Base-by-base conservation (phyloP, 1,140 invertebrate genomes). In the Chymomyza costata region DNA sequence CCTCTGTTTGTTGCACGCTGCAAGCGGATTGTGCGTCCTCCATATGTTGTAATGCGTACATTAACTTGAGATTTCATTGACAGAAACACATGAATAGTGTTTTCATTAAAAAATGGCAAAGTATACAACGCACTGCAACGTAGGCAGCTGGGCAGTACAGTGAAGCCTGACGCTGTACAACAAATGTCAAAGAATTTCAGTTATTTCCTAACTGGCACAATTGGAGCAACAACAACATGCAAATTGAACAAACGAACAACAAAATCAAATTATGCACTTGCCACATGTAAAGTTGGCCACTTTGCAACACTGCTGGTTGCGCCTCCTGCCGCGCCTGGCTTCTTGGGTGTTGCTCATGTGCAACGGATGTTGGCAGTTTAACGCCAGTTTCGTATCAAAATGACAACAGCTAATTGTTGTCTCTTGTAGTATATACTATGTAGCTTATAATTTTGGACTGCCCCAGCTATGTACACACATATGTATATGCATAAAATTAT, bases 1-100 rank as follows among this genome's bases (percentile, higher is more conserved):
- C 8, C 11, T 13, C 35, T 38, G 16, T 8, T 11, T 17, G 19
- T 10, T 38, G 17, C 32, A n/a, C 35, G 40, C 32, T 25, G 3
- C 48, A 49, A 64, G 61, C 60, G 60, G 60, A 63, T 62, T 62
- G 61, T 53, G 31, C 61, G 64, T 64, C 46, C 52, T 64, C 40
- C 60, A 44, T 51, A 31, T 44, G 60, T 65, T 65, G 61, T 65
- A 65, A 65, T 65, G 61, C 61, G 61, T 65, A 65, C 61, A 65
- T 65, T 65, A 65, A 65, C 60, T 64, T 65, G 61, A 64, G 64
- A 65, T 65, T 65, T 65, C 61, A 65, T 65, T 65, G 61, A 65
- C 61, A 65, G 61, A 65, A 65, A 63, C 61, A 65, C 61, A 65
- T 39, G 61, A 39, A 49, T 49, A 49, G 46, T 40, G 58, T 49